Conservation (phyloP, 2,888 invertebrate species). For the Drosophila siamana region DNA sequence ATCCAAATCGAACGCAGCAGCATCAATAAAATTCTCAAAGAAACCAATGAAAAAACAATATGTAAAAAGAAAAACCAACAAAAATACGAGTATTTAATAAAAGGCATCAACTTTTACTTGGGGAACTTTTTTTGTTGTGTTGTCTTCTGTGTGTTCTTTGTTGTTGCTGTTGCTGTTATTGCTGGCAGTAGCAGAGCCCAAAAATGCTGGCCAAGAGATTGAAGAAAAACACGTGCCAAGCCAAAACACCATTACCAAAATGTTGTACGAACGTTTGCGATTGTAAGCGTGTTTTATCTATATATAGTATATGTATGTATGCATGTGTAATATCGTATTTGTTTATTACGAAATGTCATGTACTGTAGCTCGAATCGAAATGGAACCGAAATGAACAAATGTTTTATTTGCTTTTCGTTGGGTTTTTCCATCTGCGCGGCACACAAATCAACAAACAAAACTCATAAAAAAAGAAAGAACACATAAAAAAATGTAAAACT, state of each 20-base stretch:
- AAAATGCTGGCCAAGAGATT: constrained; percentile 47
- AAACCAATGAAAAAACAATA: constrained; percentile 29
- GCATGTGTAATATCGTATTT: constrained; percentile 30
- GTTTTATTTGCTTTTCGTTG: constrained; percentile 33
- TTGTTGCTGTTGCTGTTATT: constrained; percentile 34
- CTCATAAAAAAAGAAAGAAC: constrained; percentile 29
- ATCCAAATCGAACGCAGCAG: constrained; percentile 77
- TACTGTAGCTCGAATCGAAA: constrained; percentile 53
- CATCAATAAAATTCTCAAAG: constrained; percentile 66
- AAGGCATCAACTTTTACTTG: constrained; percentile 55
- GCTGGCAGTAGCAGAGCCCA: constrained; percentile 64
- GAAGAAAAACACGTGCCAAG: constrained; percentile 79
- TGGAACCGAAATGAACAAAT: constrained; percentile 41
- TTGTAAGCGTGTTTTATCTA: constrained; percentile 40
- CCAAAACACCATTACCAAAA: constrained; percentile 80
- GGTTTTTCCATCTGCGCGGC: constrained; percentile 29
- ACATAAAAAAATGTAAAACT: constrained; percentile 30
- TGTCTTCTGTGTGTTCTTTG: constrained; percentile 37
- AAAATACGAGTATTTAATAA: constrained; percentile 43
- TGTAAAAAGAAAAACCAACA: constrained; percentile 6
- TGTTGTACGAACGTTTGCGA: constrained; percentile 33
- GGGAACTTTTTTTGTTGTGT: neutral
- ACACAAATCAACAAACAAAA: constrained; percentile 44
- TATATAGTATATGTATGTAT: constrained; percentile 37
- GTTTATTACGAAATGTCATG: constrained; percentile 69